phyloP scores from a whole-genome alignment of 2,113 vertebrate genomes.

The Eptatretus burgeri region DNA sequence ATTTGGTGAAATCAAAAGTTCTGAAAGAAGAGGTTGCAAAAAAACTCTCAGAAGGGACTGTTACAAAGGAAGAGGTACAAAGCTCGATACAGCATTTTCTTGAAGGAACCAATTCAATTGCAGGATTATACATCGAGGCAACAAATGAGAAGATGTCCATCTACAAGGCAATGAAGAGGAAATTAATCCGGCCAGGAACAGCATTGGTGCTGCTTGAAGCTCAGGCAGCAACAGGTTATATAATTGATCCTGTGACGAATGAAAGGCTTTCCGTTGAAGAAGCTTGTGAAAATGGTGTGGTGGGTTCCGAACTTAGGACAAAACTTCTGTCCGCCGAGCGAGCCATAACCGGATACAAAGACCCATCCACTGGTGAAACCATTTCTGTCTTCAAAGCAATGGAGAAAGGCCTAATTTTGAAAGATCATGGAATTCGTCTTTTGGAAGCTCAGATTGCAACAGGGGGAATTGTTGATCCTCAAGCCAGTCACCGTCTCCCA shows the following conservation, averaged over 20 bases:
- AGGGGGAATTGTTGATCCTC: conserved; percentile 39
- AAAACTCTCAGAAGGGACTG: conserved; percentile 21
- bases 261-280: conserved; percentile 67
- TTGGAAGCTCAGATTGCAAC: conserved; percentile 55
- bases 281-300: conserved; percentile 24
- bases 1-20: conserved; percentile 28
- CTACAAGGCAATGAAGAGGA: conserved; percentile 23
- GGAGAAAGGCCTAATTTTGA: conserved; percentile 61
- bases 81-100: conserved; percentile 32
- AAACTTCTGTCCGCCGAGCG: conserved; percentile 36
- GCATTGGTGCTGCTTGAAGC: conserved; percentile 55
- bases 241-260: conserved; percentile 45
- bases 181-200: conserved; percentile 32
- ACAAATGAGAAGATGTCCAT: conserved; percentile 25
- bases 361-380: conserved; percentile 37
- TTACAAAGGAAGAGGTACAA: conserved; percentile 12
- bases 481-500: conserved; percentile 35
- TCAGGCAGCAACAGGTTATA: conserved; percentile 70
- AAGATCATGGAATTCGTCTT: conserved; percentile 25
- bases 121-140: conserved; percentile 26
- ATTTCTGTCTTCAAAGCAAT: conserved; percentile 56
- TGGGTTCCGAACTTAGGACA: conserved; percentile 33
- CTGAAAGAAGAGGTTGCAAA: conserved; percentile 27
- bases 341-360: conserved; percentile 31
- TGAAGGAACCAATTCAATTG: conserved; percentile 32